Evolutionary conservation across 1,140 invertebrate species (phyloP).

Genomic region (Heliconius congener): DNA sequence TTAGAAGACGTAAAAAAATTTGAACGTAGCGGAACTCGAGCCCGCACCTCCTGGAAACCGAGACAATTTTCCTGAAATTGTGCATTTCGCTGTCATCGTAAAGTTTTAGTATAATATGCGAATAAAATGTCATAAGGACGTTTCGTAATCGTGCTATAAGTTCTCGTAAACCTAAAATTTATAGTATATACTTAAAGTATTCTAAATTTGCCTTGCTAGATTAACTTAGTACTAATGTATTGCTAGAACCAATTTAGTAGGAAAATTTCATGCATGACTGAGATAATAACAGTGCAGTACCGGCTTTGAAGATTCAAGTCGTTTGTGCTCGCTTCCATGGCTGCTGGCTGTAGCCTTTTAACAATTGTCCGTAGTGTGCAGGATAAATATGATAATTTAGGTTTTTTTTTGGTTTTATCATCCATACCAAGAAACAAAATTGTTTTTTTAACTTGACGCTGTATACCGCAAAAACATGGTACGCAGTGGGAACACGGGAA

Average conservation of each 20-base stretch:
- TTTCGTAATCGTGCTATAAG: no score
- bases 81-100: no score
- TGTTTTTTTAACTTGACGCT: no score
- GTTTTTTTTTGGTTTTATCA: not conserved
- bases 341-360: conserved; percentile 31
- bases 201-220: not conserved
- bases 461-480: no score
- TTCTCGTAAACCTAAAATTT: not conserved
- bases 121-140: no score
- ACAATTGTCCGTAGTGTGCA: conserved; percentile 35
- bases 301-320: conserved; percentile 46
- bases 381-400: not conserved
- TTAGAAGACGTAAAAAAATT: no score
- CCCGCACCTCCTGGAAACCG: no score
- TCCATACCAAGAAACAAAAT: not conserved
- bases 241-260: conserved; percentile 22
- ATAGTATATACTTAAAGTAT: not conserved
- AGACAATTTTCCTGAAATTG: no score
- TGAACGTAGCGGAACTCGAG: no score
- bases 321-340: conserved; percentile 36
- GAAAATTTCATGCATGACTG: conserved; percentile 37
- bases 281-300: conserved; percentile 39
- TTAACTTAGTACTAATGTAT: conserved; percentile 3
- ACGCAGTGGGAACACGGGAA: no score
- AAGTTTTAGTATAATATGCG: no score